A percentile compares a stretch with the other conserved stretches of the same genome.
These are phyloP conservation scores for Orgyia antiqua DNA, from an alignment of 2,888 invertebrate genomes.

Conservation along the genomic window DNA sequence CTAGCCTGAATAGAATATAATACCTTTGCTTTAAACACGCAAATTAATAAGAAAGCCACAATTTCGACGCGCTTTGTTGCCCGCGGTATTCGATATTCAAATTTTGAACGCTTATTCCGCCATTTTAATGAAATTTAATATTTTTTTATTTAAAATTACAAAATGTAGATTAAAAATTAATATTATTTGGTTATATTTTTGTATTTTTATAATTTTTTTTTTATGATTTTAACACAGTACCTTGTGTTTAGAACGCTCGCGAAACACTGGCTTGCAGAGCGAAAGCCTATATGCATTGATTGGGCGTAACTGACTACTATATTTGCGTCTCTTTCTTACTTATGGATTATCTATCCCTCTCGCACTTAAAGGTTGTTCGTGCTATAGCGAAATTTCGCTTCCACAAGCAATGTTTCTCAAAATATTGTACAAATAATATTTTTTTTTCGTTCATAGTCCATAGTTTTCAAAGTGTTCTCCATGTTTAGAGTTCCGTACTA, in stretches of 20 bases:
- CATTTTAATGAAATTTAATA: slow-evolving; percentile 2
- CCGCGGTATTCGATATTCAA: slow-evolving; percentile 8
- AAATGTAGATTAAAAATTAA: slow-evolving; percentile 4
- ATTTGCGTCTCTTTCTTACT: slow-evolving; percentile 40
- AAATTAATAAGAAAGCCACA: slow-evolving; percentile 29
- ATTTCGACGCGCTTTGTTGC: slow-evolving; percentile 25
- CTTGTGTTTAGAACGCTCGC: slow-evolving; percentile 40
- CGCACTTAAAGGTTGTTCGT: slow-evolving; percentile 42
- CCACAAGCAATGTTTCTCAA: slow-evolving; percentile 53
- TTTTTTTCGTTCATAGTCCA: slow-evolving; percentile 10
- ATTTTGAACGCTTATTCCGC: background rate
- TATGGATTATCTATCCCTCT: slow-evolving; percentile 32
- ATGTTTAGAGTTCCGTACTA: no score
- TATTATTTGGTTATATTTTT: slow-evolving; percentile 23
- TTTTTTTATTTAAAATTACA: slow-evolving; percentile 10
- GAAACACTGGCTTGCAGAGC: slow-evolving; percentile 66
- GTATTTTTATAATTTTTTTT: slow-evolving; percentile 35
- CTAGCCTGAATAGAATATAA: slow-evolving; percentile 8
- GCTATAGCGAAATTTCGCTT: slow-evolving; percentile 69
- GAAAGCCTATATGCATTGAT: slow-evolving; percentile 70
- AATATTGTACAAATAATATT: slow-evolving; percentile 28
- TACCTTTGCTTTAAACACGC: slow-evolving; percentile 11
- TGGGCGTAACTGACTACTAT: slow-evolving; percentile 59
- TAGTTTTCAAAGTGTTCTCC: slow-evolving; percentile 14
- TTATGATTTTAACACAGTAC: slow-evolving; percentile 30